A percentile compares a stretch with the other conserved stretches of the same genome.
phyloP scores from a whole-genome alignment of 2,797 vertebrate genomes.

The Dryobates pubescens region DNA sequence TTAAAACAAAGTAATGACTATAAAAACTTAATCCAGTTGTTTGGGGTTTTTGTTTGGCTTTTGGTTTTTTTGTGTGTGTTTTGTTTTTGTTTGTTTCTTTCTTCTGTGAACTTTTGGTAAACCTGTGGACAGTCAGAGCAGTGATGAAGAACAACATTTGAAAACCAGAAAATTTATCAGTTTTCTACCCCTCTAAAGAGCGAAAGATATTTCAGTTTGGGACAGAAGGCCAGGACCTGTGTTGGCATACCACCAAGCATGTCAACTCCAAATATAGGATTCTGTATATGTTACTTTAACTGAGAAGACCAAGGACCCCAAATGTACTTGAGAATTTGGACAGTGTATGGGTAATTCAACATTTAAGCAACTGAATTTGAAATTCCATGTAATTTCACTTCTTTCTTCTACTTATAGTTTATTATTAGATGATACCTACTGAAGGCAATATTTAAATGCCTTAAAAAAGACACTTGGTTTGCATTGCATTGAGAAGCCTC shows the following conservation, averaged over 20 bases:
- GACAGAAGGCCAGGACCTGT: neutral
- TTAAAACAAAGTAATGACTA: neutral
- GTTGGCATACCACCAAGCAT: neutral
- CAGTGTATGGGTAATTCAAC: neutral
- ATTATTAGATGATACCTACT: neutral
- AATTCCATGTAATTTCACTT: neutral
- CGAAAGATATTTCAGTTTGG: neutral
- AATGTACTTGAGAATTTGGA: neutral
- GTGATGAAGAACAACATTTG: neutral
- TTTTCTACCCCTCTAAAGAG: neutral
- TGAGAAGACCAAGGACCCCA: neutral
- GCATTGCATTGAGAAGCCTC: neutral
- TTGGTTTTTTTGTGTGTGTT: no score
- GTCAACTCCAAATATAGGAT: neutral
- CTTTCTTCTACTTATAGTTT: neutral
- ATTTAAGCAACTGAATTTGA: neutral
- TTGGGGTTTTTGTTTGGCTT: neutral
- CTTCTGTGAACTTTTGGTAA: neutral
- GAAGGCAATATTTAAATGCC: neutral
- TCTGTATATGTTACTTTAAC: neutral
- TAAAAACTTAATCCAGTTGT: neutral
- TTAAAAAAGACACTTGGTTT: neutral
- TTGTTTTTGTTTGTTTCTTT: neutral
- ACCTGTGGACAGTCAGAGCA: neutral
- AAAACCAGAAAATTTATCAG: neutral